Base-by-base conservation (phyloP, 2,113 vertebrate species). In the Butorides virescens region DNA sequence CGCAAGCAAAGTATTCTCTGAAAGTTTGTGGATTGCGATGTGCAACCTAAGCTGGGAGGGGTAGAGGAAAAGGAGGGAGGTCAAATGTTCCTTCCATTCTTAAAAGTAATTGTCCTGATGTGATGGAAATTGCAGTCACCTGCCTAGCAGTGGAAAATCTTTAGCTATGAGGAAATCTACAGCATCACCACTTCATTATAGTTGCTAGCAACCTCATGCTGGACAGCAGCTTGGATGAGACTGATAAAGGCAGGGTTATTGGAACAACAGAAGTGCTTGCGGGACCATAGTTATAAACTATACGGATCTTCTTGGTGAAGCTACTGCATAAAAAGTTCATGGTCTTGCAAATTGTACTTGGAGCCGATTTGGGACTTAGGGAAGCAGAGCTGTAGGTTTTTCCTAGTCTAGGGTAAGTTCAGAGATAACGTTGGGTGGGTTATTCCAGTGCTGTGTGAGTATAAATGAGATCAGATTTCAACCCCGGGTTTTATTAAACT, bases 121-220 rank as follows among this genome's bases (percentile, higher is more conserved):
- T 96, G 96, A 95, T 97, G 95, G 94, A 90, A 97, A 96, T 97
- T 79, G 71, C 97, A 97, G 94, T 95, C 92, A 97, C 95, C 95
- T 96, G 96, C 90, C 39, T 63, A 58, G 73, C 44, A 67, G 89
- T 95, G 95, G 95, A 97, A 97, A 97, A 91, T 87, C 82, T 91
- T 85, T 37, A 93, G 65, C 94, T 91, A 16, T 76, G 71, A 96
- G 84, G 94, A 92, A 95, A 90, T 68, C 67, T 88, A 53, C 83
- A 80, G 83, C 90, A 92, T 29, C 72, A 34, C 84, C 95, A 95
- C 86, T 96, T 96, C 94, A 79, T 97, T 92, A 95, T 34, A 37
- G 77, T 37, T 81, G 52, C 88, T 76, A 94, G 84, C 86, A 94
- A 63, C 30, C 87, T 68, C 30, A 49, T 83, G 86, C 86, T 96